These are phyloP conservation scores for Dione vanillae DNA, from an alignment of 2,888 invertebrate species.

Conservation along the genomic window DNA sequence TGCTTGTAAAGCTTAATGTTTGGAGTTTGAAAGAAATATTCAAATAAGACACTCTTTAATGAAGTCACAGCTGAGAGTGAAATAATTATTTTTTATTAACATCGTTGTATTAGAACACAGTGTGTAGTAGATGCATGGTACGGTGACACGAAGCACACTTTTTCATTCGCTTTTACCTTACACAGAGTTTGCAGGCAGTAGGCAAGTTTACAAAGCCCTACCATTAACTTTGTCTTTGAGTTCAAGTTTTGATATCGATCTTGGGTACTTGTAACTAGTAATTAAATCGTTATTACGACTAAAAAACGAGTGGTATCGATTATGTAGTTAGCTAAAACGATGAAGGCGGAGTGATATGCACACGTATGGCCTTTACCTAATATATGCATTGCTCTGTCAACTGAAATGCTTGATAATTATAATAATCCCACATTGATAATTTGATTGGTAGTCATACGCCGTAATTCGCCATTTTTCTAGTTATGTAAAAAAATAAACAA, in stretches of 20 bases:
- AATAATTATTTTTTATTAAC: not conserved
- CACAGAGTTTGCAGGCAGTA: not conserved
- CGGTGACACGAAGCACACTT: not conserved
- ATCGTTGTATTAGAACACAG: no score
- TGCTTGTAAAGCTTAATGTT: slow-evolving; percentile 3
- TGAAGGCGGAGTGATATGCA: not conserved
- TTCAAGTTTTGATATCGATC: not conserved
- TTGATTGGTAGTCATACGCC: no score
- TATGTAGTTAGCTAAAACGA: not conserved
- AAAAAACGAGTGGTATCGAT: not conserved
- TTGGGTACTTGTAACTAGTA: not conserved
- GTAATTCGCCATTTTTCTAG: no score
- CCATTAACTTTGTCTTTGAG: not conserved
- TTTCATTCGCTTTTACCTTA: not conserved
- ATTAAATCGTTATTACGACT: not conserved
- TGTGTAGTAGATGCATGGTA: no score
- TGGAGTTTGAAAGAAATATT: not conserved
- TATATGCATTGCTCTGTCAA: not conserved
- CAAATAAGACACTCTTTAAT: not conserved
- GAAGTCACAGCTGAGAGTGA: not conserved
- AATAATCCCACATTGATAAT: no score
- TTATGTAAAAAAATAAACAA: no score
- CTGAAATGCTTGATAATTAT: no score
- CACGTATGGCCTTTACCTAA: not conserved
- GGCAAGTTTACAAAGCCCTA: not conserved